phyloP scores from a whole-genome alignment of 2,888 invertebrate species.

The Drosophila neutralis region DNA sequence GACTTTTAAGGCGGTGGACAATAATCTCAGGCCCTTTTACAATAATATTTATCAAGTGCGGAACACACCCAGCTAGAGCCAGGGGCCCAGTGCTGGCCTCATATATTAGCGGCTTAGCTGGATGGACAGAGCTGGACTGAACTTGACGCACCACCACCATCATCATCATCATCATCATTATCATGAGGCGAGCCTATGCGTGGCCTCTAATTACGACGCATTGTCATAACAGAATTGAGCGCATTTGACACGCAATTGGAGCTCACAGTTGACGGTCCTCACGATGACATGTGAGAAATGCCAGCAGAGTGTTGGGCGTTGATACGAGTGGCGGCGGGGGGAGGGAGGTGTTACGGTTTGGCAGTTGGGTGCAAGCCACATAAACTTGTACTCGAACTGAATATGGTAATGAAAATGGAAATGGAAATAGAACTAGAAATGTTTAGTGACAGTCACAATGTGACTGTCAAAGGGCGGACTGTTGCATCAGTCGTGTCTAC shows the following conservation, averaged over 20 bases:
- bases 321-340: neutral
- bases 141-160: conserved; percentile 26
- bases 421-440: conserved; percentile 9
- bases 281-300: conserved; percentile 80
- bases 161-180: conserved; percentile 30
- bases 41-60: conserved; percentile 78
- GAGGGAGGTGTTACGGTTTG: conserved; percentile 11
- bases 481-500: conserved; percentile 68
- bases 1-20: conserved; percentile 29
- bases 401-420: conserved; percentile 36
- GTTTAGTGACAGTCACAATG: conserved; percentile 23
- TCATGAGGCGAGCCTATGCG: conserved; percentile 69
- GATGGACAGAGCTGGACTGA: conserved; percentile 19
- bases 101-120: conserved; percentile 64
- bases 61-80: conserved; percentile 66
- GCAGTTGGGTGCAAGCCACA: conserved; percentile 37
- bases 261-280: conserved; percentile 46
- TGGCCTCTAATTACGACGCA: conserved; percentile 78
- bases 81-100: conserved; percentile 20
- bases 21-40: conserved; percentile 60
- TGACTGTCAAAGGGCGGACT: conserved; percentile 52
- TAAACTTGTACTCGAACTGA: conserved; percentile 42
- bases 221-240: conserved; percentile 80
- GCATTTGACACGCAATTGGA: conserved; percentile 80
- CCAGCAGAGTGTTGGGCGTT: conserved; percentile 20